Percentiles rank a stretch among this genome's conserved stretches.
Evolutionary conservation across 2,113 vertebrate genomes (phyloP).

Genomic region (Mesitornis unicolor): DNA sequence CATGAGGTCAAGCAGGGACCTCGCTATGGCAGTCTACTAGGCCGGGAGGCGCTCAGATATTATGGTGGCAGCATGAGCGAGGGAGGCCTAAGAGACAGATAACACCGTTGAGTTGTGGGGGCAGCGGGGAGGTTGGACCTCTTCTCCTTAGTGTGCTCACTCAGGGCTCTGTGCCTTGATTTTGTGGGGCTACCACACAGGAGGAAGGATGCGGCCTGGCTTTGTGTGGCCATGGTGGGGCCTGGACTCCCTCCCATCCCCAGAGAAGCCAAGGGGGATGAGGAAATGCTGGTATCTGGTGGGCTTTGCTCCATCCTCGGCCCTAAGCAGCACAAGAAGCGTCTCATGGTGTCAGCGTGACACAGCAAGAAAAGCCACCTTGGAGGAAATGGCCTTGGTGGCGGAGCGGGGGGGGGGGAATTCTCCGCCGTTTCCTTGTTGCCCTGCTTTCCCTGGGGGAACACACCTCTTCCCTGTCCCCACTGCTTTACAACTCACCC

Average conservation of each 20-base stretch:
- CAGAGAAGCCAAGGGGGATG: not conserved
- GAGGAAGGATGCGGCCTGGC: not conserved
- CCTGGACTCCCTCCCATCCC: fast-evolving
- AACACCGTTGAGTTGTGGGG: not conserved
- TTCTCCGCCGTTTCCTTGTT: not conserved
- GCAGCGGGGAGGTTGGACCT: not conserved
- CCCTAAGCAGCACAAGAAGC: not conserved
- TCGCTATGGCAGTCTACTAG: conserved; percentile 1
- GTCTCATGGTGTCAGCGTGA: not conserved
- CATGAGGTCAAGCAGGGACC: conserved; percentile 57
- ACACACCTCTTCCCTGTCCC: too few species aligned
- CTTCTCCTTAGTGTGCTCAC: not conserved
- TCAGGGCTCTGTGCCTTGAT: not conserved
- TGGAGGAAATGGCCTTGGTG: not conserved
- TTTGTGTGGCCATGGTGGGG: not conserved
- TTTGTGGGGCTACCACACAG: too few species aligned
- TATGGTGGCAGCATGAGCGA: not conserved
- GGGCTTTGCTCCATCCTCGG: not conserved
- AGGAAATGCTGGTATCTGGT: not conserved
- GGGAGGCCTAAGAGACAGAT: conserved; percentile 55
- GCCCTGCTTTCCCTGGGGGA: too few species aligned
- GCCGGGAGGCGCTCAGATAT: conserved; percentile 1
- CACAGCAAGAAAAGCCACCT: not conserved
- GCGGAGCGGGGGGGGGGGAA: not conserved
- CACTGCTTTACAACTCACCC: not conserved